Conservation (phyloP, 1,140 invertebrate genomes). For the Tetramorium parvispinum region DNA sequence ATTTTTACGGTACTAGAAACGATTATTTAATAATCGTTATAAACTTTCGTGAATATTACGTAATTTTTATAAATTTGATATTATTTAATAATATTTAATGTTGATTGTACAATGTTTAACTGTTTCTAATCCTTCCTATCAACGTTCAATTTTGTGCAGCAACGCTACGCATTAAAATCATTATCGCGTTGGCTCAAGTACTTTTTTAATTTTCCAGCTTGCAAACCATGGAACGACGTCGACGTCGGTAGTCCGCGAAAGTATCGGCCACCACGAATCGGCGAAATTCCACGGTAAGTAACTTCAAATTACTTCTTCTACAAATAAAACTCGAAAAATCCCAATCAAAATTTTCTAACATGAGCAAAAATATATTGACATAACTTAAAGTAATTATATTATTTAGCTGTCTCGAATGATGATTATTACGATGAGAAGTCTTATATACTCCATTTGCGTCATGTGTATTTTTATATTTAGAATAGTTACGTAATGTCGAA, state of each 20-base stretch:
- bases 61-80: neutral
- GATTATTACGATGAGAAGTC: neutral
- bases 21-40: neutral
- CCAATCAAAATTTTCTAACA: neutral
- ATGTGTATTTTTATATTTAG: constrained; percentile 21
- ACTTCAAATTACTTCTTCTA: constrained; percentile 1
- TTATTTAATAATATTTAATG: constrained; percentile 7
- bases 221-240: constrained; percentile 76
- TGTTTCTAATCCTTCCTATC: neutral
- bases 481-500: neutral
- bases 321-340: constrained; percentile 2
- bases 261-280: constrained; percentile 79
- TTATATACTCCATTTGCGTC: neutral
- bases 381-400: constrained; percentile 9
- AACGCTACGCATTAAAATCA: neutral
- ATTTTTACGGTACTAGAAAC: neutral
- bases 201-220: constrained; percentile 72
- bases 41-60: neutral
- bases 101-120: neutral
- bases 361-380: neutral
- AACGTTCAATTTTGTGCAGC: neutral
- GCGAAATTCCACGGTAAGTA: constrained; percentile 81
- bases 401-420: neutral
- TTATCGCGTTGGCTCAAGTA: neutral
- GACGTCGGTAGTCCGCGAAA: constrained; percentile 75